Base-by-base conservation (phyloP, 2,797 vertebrate genomes). In the Coregonus sp. region DNA sequence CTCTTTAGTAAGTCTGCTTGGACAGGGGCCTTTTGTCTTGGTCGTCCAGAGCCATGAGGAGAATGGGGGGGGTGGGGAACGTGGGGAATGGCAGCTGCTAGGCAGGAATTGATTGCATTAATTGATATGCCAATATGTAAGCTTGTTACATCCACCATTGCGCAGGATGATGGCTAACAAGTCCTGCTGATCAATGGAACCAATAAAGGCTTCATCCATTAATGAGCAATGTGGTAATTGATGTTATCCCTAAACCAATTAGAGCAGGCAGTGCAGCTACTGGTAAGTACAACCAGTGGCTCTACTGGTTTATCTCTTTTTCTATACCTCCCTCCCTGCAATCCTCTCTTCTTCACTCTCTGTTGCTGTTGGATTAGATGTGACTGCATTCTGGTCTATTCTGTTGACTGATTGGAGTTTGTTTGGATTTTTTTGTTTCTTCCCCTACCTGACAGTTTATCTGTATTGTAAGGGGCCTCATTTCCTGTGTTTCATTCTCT, bases 71-170 rank as follows among this genome's bases (percentile, higher is more conserved):
- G 69, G 18, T n/a, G 54, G 35, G 40, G 77, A 79, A 82, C 35
- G 75, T 83, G 83, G 77, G 86, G 87, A 95, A 94, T 95, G 95
- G 96, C 96, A 97, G 96, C 96, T 94, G 93, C 95, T 95, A 94
- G 97, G 96, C 95, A 96, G 95, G 93, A 97, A 99, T 99, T 99
- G 98, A 99, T 99, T 97, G 91, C 95, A 97, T 99, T 99, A 99
- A 99, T 99, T 99, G 98, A 96, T 98, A 98, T 98, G 98, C 97
- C 98, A 96, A 99, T 99, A 99, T 97, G 95, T 96, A 96, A 97
- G 96, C 97, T 98, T 97, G 97, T 98, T 98, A 98, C 94, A 96
- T 97, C 97, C 95, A 94, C 97, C 96, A 98, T 98, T 98, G 97
- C 97, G 97, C 96, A 96, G 96, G 94, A 96, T 95, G 96, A 97